A percentile compares a stretch with the other conserved stretches of the same genome.
phyloP scores from a whole-genome alignment of 2,797 vertebrate species.

The Distichodus sexfasciatus region DNA sequence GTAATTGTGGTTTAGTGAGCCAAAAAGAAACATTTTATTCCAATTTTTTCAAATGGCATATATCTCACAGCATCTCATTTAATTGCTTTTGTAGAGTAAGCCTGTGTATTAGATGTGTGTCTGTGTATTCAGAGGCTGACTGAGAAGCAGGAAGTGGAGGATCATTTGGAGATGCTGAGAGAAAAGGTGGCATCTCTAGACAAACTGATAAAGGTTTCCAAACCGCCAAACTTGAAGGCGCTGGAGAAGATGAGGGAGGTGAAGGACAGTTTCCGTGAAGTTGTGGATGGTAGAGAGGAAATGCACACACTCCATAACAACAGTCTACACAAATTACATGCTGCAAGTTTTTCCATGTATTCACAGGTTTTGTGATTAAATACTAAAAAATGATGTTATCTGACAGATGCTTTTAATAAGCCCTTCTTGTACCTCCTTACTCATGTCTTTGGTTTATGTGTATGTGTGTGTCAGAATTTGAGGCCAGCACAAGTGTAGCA shows the following conservation, averaged over 20 bases:
- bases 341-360: background rate
- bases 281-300: slow-evolving; percentile 74
- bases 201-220: slow-evolving; percentile 69
- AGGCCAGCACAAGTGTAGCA: slow-evolving; percentile 77
- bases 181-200: slow-evolving; percentile 73
- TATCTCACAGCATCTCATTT: too few relatives aligned
- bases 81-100: too few relatives aligned
- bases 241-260: slow-evolving; percentile 79
- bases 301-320: background rate
- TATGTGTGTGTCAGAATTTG: slow-evolving; percentile 76
- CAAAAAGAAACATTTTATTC: too few relatives aligned
- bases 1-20: too few relatives aligned
- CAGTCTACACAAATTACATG: background rate
- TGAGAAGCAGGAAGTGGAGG: slow-evolving; percentile 71
- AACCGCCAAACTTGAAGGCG: slow-evolving; percentile 86
- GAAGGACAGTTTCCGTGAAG: slow-evolving; percentile 78
- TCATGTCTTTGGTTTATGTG: too few relatives aligned
- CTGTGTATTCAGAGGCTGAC: slow-evolving; percentile 65
- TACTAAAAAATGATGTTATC: too few relatives aligned
- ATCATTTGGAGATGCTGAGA: slow-evolving; percentile 64
- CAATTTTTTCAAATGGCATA: too few relatives aligned
- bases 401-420: too few relatives aligned
- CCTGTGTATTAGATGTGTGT: too few relatives aligned
- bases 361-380: too few relatives aligned
- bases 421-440: too few relatives aligned